A percentile compares a stretch with the other conserved stretches of the same genome.
These are phyloP conservation scores for Drosophila busckii DNA, from an alignment of 1,140 invertebrate species.

Conservation along the genomic window DNA sequence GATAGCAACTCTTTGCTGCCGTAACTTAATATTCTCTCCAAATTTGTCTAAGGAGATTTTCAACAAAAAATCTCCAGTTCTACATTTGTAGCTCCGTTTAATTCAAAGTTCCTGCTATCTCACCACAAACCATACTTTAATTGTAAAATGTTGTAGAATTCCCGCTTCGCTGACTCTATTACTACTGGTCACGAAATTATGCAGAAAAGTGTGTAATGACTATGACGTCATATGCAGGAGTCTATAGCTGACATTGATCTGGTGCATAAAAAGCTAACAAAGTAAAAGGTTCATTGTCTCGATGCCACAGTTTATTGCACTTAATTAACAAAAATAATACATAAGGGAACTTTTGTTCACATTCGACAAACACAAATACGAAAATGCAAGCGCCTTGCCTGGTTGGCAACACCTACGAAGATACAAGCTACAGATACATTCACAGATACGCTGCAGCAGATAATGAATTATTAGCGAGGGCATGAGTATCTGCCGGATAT, in stretches of 20 bases:
- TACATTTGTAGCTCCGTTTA: too few species aligned
- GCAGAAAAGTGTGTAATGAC: background rate
- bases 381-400: conserved; percentile 14
- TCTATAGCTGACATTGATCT: background rate
- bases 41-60: too few species aligned
- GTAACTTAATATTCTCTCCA: too few species aligned
- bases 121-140: too few species aligned
- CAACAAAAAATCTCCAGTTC: too few species aligned
- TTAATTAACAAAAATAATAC: conserved; percentile 49
- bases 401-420: conserved; percentile 15
- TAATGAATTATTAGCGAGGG: conserved; percentile 65
- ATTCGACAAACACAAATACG: conserved; percentile 39
- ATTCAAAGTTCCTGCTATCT: too few species aligned
- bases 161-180: background rate
- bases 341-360: background rate
- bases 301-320: conserved; percentile 54
- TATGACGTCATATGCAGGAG: background rate
- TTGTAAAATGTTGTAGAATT: conserved; percentile 2
- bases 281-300: conserved; percentile 62
- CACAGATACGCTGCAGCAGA: conserved; percentile 42
- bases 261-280: too few species aligned
- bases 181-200: conserved; percentile 1
- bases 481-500: conserved; percentile 61
- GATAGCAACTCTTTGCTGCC: too few species aligned
- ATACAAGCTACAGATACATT: conserved; percentile 14